Evolutionary conservation across 1,140 invertebrate genomes (phyloP).

Genomic region (Tetragnatha versicolor): DNA sequence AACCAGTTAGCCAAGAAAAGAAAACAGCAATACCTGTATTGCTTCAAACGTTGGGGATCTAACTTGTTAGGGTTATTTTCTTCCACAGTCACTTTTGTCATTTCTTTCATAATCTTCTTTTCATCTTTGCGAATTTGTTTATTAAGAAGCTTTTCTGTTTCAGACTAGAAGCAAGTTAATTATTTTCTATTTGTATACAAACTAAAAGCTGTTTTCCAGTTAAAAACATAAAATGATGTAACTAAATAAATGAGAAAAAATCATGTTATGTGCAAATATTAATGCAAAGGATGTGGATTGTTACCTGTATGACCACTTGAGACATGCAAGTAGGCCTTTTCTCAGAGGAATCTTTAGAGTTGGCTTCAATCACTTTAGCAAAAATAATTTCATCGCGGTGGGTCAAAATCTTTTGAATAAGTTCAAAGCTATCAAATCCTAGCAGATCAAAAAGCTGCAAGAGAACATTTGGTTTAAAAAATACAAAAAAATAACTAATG

Average conservation of each 20-base stretch:
- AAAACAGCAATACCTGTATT: constrained; percentile 58
- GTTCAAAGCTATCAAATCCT: constrained; percentile 35
- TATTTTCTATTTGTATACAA: too few relatives aligned
- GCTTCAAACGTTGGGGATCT: constrained; percentile 12
- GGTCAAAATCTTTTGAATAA: constrained; percentile 26
- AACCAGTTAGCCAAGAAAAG: too few relatives aligned
- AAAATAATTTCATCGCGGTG: constrained; percentile 21
- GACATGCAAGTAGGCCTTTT: constrained; percentile 18
- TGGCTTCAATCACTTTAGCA: constrained; percentile 17
- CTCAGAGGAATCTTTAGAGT: not conserved
- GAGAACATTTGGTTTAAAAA: too few relatives aligned
- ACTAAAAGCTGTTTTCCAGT: too few relatives aligned
- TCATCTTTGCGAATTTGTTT: constrained; percentile 89
- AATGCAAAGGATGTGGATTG: not conserved
- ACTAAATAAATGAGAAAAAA: too few relatives aligned
- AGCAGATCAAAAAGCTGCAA: constrained; percentile 50
- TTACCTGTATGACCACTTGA: constrained; percentile 52
- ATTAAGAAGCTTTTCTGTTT: constrained; percentile 79
- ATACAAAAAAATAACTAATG: too few relatives aligned
- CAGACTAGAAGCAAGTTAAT: too few relatives aligned
- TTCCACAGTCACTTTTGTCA: constrained; percentile 59
- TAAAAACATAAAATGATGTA: too few relatives aligned
- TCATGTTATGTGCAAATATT: too few relatives aligned
- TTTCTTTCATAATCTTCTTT: constrained; percentile 76
- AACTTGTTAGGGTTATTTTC: constrained; percentile 19